Evolutionary conservation across 2,113 vertebrate species (phyloP), one percentile per base, ranked within the genome.

Genomic region (Trogon surrucura): DNA sequence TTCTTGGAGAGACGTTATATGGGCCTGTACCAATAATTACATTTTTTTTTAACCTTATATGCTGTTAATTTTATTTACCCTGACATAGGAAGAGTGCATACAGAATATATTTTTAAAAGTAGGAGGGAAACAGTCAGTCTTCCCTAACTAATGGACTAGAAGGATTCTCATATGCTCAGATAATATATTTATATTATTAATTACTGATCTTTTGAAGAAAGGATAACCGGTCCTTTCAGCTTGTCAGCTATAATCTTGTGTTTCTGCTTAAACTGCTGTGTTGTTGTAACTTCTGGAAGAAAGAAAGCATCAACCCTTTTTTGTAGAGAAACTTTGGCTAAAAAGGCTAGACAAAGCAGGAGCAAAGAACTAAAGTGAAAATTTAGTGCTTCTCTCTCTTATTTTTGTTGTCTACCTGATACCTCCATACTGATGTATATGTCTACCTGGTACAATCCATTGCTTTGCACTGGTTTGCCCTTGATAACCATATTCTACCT

Each of bases 41-140:
- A 16, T 56, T 79, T 83, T 78, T 78, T 70, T 41, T 41, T 41
- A 41, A 6, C 15, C 10, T 3, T 45, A 8, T 57, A 16, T 64
- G 5, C 26, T 79, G 18, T 50, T 64, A 48, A 41, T 82, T 67
- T 38, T 64, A 26, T 5, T 79, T 65, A 56, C 17, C 50, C 8
- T 38, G 26, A 7, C 13, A 57, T 67, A 44, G 11, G 11, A 79
- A 78, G 11, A 1, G 3, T 65, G 5, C 1, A 0, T 69, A 34
- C 13, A 61, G 53, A 60, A 41, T 41, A 41, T 41, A 47, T n/a
- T n/a, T n/a, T n/a, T n/a, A n/a, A n/a, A 10, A 1, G 5, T 32
- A 26, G 11, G 16, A 10, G 7, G 27, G 12, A 58, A 3, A 44
- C 19, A 27, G 19, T 70, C 21, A 91, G 6, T 57, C 12, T 60